Evolutionary conservation across 1,140 invertebrate genomes (phyloP), one percentile per base, ranked within the genome.

Genomic region (Drosophila ananassae): DNA sequence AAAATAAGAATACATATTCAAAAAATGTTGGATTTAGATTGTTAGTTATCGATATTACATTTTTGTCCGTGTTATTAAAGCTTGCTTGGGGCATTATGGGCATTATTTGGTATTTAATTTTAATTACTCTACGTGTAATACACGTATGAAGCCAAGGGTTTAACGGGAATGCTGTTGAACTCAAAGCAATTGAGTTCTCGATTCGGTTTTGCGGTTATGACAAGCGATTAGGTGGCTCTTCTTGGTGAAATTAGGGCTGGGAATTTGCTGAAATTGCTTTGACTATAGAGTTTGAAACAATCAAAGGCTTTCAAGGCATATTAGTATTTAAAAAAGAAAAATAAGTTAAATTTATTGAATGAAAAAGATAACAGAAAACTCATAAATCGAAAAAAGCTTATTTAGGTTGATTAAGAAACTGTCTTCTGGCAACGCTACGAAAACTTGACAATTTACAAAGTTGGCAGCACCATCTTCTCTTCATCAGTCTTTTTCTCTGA

Each of bases 81-180:
- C 7, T 28, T 28, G 25, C 25, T 28, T n/a, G 28, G 34, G 73
- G 68, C 55, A 64, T 72, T 81, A 72, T 67, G 54, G 48, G 58
- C 58, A 55, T 71, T 67, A 67, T 61, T 67, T 72, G 74, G 51
- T 63, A 63, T 77, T 82, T 82, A 66, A 82, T 76, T 87, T 87
- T 78, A 87, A 85, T 85, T 82, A 82, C 64, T 68, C n/a, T 44
- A 12, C 77, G 47, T 63, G 58, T 59, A 47, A 5, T 1, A 17
- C 6, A 24, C 9, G 39, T 46, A 13, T 22, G 21, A 58, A 46
- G 30, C 28, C 46, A 47, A 44, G 48, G 30, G 48, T 46, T 39
- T 37, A 34, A 32, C 50, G 50, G 50, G 17, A 57, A 51, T 68
- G 81, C 28, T 47, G 55, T 73, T 59, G 59, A 37, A 59, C 73